Base-by-base conservation (phyloP, 2,797 vertebrate species). In the Phoeniculus purpureus region DNA sequence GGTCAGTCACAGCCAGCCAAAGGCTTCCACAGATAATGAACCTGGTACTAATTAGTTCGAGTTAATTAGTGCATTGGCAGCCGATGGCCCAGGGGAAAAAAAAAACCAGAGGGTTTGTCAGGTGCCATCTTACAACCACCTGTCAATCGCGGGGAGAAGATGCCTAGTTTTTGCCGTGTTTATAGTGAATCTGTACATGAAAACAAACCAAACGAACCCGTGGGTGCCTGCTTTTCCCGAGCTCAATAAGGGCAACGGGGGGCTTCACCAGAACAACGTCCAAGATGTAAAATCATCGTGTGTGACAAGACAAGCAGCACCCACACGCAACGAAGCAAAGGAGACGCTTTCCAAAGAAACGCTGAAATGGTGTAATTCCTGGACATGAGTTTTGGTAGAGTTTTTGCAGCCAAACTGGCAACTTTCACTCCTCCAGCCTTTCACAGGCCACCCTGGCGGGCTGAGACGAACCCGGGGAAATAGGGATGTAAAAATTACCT, bases 401-500 rank as follows among this genome's bases (percentile, higher is more conserved):
- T 14, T 51, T 10, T 51, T 10, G 29, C 50, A 58, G 43, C 21
- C 9, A 15, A 11, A 55, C 10, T 2, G 47, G 17, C 14, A 58
- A 1, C 19, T 27, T 45, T 29, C 3, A 0, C 19, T 54, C 29
- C 32, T 40, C 34, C 47, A 52, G 66, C 10, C 37, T 45, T 12
- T n/a, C 32, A 15, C 31, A 26, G 48, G n/a, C 4, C 4, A 76
- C 26, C 43, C 7, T 8, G 47, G 22, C 50, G 67, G 71, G 21
- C 54, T 34, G 26, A 77, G 47, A 25, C 12, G 16, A 3, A 7
- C 55, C n/a, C 5, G 34, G 66, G 70, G 25, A 54, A 52, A 61
- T 5, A 5, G 0, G 2, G 43, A 11, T 8, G 31, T n/a, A 12
- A 52, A 47, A 31, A 6, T 26, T 50, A 31, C 58, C 40, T 2